These are phyloP conservation scores for Andrena bicolor DNA, from an alignment of 2,888 invertebrate genomes.

Conservation along the genomic window DNA sequence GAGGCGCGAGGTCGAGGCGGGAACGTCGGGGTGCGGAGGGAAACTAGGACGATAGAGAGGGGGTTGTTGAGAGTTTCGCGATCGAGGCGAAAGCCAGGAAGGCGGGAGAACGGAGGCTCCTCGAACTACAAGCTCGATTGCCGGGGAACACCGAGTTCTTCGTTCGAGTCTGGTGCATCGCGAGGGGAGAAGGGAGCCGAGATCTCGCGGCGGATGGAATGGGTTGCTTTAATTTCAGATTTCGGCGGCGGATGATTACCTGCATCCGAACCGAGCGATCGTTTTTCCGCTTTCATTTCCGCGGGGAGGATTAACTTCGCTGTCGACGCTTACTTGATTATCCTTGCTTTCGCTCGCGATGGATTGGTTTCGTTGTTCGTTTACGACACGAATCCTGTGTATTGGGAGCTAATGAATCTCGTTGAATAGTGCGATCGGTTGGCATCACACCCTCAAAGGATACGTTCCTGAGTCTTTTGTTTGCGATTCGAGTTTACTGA, in stretches of 20 bases:
- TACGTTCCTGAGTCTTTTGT: not conserved
- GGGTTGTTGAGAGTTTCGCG: not conserved
- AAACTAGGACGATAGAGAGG: not conserved
- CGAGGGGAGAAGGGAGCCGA: not conserved
- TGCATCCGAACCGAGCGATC: not conserved
- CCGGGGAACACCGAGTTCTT: slow-evolving; percentile 14
- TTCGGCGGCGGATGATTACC: not conserved
- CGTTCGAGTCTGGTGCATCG: not conserved
- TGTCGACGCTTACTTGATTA: slow-evolving; percentile 13
- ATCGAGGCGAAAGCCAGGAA: not conserved
- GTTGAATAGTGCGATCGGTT: not conserved
- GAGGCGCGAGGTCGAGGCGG: not conserved
- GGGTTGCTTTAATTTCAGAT: slow-evolving; percentile 26
- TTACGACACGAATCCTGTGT: slow-evolving; percentile 9
- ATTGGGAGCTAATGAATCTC: not conserved
- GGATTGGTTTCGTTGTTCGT: slow-evolving; percentile 15
- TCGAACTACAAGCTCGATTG: slow-evolving; percentile 34
- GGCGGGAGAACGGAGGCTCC: not conserved
- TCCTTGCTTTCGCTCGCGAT: not conserved
- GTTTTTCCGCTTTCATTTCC: slow-evolving; percentile 28
- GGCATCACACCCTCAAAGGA: not conserved
- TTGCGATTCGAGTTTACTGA: not conserved
- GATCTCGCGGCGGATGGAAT: not conserved
- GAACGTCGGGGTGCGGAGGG: not conserved
- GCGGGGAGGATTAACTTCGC: not conserved